Evolutionary conservation across 2,888 invertebrate genomes (phyloP).

Genomic region (Onchidella celtica): DNA sequence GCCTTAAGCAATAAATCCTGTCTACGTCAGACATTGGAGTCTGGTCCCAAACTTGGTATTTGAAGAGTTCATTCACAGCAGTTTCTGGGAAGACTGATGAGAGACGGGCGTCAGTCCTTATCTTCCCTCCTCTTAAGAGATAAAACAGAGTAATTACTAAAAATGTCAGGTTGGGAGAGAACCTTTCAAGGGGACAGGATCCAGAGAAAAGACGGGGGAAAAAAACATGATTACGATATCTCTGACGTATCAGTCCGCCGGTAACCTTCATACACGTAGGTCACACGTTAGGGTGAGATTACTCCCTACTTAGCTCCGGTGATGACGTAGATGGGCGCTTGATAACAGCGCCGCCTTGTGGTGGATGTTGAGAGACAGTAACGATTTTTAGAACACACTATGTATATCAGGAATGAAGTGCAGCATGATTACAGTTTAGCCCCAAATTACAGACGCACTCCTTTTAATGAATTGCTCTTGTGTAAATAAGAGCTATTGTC

Average conservation of each 20-base stretch:
- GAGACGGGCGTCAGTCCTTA: background rate
- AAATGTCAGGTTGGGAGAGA: background rate
- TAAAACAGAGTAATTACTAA: background rate
- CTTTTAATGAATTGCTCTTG: too few relatives aligned
- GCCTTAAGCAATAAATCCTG: too few relatives aligned
- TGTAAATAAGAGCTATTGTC: too few relatives aligned
- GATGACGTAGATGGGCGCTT: background rate
- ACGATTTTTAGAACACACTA: too few relatives aligned
- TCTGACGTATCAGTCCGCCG: background rate
- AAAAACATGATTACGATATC: background rate
- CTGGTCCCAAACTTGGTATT: too few relatives aligned
- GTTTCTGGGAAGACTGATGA: too few relatives aligned
- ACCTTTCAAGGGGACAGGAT: background rate
- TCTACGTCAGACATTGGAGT: too few relatives aligned
- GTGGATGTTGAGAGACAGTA: background rate
- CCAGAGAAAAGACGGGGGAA: constrained; percentile 3
- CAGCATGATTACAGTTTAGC: too few relatives aligned
- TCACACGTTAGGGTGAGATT: background rate
- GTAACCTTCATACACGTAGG: background rate
- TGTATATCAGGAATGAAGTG: too few relatives aligned
- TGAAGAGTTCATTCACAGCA: too few relatives aligned
- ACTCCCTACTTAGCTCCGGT: background rate
- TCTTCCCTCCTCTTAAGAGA: background rate
- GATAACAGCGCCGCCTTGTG: background rate
- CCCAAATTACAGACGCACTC: too few relatives aligned